Base-by-base conservation (phyloP, 2,888 invertebrate genomes). In the Calameuta pallipes region DNA sequence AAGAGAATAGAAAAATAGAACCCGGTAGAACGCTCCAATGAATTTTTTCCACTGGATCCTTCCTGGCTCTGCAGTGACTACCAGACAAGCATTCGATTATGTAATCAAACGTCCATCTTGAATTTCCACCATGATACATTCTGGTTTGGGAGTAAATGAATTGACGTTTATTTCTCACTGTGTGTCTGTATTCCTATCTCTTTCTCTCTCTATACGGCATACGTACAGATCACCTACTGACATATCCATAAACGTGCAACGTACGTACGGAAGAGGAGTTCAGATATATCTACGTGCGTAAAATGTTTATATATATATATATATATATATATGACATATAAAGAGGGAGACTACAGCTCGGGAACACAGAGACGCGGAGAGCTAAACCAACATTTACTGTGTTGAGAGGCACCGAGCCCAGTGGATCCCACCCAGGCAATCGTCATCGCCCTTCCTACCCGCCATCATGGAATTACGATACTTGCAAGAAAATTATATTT, bases 351-450 rank as follows among this genome's bases (percentile, higher is more conserved):
- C 41, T 75, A 78, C 75, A 75, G 78, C 75, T 33, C 41, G 78
- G 76, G 76, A 75, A 73, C 75, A 75, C 75, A 30, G 78, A 75
- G 56, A 73, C 70, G 71, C 76, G 56, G 36, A 78, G 78, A 78
- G 78, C 78, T 78, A 70, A 78, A 76, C 75, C 75, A 78, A 78
- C 75, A 78, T 78, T 78, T 78, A 76, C 78, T 73, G 56, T 78
- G 78, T 78, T 73, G 78, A 78, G 78, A 78, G 78, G 56, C 70
- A 33, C 41, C 30, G 70, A 70, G 30, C 70, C 70, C 70, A 33
- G 70, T 74, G 30, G 74, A 36, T 70, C 74, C 15, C 34, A 41
- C 69, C 33, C 70, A 15, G 69, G 23, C 34, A 56, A 37, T 23
- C 70, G 56, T 41, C 36, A 23, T 35, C 73, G 68, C 13, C 56